A percentile compares a stretch with the other conserved stretches of the same genome.
Conservation (phyloP, 64 coral and sea anemone species). For the Orbicella faveolata region DNA sequence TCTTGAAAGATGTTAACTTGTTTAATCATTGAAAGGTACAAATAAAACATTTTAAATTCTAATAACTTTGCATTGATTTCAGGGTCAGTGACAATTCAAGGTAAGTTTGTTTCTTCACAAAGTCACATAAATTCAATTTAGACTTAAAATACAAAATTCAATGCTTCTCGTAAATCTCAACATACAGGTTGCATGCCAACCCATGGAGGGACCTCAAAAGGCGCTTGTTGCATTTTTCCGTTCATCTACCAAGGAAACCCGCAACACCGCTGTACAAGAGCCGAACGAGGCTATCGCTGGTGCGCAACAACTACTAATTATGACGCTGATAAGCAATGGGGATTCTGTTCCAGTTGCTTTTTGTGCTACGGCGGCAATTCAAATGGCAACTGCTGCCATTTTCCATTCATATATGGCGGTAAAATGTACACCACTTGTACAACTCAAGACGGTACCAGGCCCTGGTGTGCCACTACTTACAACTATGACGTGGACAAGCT, state of each 20-base stretch:
- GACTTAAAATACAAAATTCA: too few relatives aligned
- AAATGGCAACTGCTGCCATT: conserved; percentile 53
- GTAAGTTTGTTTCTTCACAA: background rate
- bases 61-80: background rate
- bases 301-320: conserved; percentile 44
- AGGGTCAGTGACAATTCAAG: background rate
- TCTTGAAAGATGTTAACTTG: too few relatives aligned
- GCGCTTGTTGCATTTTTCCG: conserved; percentile 61
- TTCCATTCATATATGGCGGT: conserved; percentile 20
- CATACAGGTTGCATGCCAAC: conserved; percentile 59
- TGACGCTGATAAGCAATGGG: conserved; percentile 58
- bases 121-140: too few relatives aligned
- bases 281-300: conserved; percentile 56
- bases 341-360: conserved; percentile 53
- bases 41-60: background rate
- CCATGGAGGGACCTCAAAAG: conserved; percentile 57
- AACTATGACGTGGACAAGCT: conserved; percentile 24
- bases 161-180: too few relatives aligned
- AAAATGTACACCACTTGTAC: conserved; percentile 52
- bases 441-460: conserved; percentile 18
- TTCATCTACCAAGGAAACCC: conserved; percentile 34
- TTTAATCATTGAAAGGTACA: background rate
- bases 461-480: conserved; percentile 49
- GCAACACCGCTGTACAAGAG: conserved; percentile 56
- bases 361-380: conserved; percentile 19